Percentiles rank a stretch among this genome's conserved stretches.
These are phyloP conservation scores for Cuniculus paca DNA, from an alignment of 2,797 vertebrate species.

Conservation along the genomic window DNA sequence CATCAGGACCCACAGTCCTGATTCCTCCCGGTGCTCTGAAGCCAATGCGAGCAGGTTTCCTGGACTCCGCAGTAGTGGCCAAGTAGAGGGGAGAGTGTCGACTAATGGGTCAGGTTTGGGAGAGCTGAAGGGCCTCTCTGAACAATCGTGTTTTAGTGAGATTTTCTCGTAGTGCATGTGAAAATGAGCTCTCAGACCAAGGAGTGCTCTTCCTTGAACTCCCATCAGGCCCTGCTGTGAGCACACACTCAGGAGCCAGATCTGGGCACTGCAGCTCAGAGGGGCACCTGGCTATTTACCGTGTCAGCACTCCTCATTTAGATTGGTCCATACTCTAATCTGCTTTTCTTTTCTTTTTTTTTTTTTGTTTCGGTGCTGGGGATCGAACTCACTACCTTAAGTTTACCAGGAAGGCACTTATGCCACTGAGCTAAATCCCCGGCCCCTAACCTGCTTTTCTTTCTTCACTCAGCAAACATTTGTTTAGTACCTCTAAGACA, in stretches of 20 bases:
- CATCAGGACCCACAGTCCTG: background rate
- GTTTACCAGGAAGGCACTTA: too few relatives aligned
- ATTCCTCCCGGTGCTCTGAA: background rate
- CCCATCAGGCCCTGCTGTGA: background rate
- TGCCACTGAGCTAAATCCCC: too few relatives aligned
- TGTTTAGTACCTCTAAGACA: background rate
- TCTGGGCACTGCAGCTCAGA: background rate
- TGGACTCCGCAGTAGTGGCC: background rate
- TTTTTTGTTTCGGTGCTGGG: too few relatives aligned
- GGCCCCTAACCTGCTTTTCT: background rate
- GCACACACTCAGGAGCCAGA: background rate
- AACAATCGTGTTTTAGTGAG: background rate
- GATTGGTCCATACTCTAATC: background rate
- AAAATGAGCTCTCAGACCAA: background rate
- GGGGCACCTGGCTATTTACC: background rate
- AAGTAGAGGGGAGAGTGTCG: fast-evolving
- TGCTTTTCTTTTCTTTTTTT: background rate
- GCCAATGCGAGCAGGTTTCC: background rate
- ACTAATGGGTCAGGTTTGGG: fast-evolving
- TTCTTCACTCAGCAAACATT: background rate
- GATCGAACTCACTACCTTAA: too few relatives aligned
- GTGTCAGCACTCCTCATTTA: background rate
- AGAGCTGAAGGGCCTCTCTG: background rate
- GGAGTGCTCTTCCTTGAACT: background rate
- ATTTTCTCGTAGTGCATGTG: background rate